phyloP scores from a whole-genome alignment of 1,140 invertebrate genomes.

The Aethina tumida region DNA sequence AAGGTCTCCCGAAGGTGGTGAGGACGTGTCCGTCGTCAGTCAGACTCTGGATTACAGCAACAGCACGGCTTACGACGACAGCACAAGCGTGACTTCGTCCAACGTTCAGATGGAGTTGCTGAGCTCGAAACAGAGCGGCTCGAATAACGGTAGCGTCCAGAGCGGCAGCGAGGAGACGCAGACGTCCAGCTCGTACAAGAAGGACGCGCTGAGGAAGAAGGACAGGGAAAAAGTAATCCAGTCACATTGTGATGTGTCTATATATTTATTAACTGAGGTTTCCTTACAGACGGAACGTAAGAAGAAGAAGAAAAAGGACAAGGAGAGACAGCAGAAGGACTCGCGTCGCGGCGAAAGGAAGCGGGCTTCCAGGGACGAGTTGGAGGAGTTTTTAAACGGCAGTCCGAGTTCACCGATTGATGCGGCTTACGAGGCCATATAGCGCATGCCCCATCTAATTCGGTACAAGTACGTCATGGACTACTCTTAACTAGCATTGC shows the following conservation, averaged over 20 bases:
- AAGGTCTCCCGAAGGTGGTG: constrained; percentile 50
- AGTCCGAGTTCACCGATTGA: constrained; percentile 38
- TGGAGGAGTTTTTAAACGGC: constrained; percentile 58
- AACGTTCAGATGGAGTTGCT: constrained; percentile 46
- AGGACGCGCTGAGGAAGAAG: constrained; percentile 46
- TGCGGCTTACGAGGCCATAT: constrained; percentile 48
- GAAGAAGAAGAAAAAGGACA: constrained; percentile 40
- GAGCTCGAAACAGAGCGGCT: constrained; percentile 37
- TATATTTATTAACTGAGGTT: background rate
- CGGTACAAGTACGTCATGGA: background rate
- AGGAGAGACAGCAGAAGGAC: constrained; percentile 39
- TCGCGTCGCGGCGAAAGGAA: constrained; percentile 30
- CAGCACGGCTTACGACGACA: constrained; percentile 40
- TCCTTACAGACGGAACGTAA: constrained; percentile 29
- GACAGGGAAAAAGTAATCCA: constrained; percentile 43
- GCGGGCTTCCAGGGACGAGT: constrained; percentile 40
- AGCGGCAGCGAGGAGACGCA: constrained; percentile 32
- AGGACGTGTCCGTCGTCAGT: constrained; percentile 43
- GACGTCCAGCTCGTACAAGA: constrained; percentile 31
- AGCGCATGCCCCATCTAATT: constrained; percentile 18
- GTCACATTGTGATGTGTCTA: background rate
- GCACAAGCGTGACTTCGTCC: constrained; percentile 42
- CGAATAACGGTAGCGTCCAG: constrained; percentile 38
- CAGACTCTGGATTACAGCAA: constrained; percentile 42
- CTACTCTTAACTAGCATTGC: too few species aligned